Conservation (phyloP, 2,888 invertebrate species). For the Mythimna vitellina region DNA sequence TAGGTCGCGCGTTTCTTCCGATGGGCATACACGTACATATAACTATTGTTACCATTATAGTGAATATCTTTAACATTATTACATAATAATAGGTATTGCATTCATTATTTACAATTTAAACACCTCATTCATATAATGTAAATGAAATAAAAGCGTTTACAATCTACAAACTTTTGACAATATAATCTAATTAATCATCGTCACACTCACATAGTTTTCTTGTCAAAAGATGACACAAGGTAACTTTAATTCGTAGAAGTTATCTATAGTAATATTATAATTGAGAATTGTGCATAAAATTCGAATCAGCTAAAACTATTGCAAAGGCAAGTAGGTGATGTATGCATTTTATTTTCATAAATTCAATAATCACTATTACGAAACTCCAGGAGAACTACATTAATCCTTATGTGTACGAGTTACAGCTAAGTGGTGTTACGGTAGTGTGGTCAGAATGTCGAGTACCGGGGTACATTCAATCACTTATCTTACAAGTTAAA, state of each 20-base stretch:
- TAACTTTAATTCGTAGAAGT: constrained; percentile 83
- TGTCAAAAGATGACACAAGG: constrained; percentile 78
- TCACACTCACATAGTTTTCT: constrained; percentile 66
- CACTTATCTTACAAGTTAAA: constrained; percentile 69
- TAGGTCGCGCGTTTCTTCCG: constrained; percentile 69
- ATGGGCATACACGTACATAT: constrained; percentile 65
- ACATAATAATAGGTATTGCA: constrained; percentile 66
- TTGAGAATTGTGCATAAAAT: constrained; percentile 84
- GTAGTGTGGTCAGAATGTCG: constrained; percentile 78
- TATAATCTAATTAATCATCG: constrained; percentile 62
- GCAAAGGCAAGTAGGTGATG: constrained; percentile 89
- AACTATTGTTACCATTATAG: constrained; percentile 69
- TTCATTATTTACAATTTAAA: constrained; percentile 68
- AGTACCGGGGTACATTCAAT: constrained; percentile 70
- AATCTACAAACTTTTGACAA: constrained; percentile 62
- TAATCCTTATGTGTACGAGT: constrained; percentile 71
- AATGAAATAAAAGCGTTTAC: constrained; percentile 61
- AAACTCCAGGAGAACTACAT: constrained; percentile 74
- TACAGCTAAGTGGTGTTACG: constrained; percentile 85
- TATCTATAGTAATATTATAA: constrained; percentile 71
- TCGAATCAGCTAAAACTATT: constrained; percentile 83
- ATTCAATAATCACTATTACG: constrained; percentile 71
- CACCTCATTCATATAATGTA: constrained; percentile 61
- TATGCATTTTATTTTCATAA: constrained; percentile 78
- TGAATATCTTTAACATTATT: constrained; percentile 69